Evolutionary conservation across 2,797 vertebrate genomes (phyloP).

Genomic region (Dallia pectoralis): DNA sequence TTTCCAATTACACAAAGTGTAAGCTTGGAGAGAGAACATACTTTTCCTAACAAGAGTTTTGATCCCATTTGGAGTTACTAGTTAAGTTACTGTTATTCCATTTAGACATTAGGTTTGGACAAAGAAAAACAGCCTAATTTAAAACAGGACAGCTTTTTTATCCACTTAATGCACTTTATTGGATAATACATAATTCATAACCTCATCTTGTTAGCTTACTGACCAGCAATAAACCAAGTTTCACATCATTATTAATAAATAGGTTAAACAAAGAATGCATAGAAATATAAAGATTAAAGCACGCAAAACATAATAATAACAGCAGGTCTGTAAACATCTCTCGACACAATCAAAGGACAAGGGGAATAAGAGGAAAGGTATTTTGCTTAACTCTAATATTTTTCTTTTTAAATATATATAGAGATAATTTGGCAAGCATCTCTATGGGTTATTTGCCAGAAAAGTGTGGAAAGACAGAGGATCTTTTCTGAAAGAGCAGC

Average conservation of each 20-base stretch:
- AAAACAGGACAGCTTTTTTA: neutral
- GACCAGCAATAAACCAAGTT: constrained; percentile 62
- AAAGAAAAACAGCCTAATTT: constrained; percentile 2
- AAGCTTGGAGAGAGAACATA: too few relatives aligned
- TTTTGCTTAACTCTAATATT: neutral
- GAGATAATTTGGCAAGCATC: too few relatives aligned
- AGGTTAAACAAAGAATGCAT: constrained; percentile 12
- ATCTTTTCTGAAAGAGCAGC: too few relatives aligned
- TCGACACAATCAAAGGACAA: constrained; percentile 34
- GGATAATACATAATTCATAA: constrained; percentile 18
- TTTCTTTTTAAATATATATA: constrained; percentile 10
- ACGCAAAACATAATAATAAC: neutral
- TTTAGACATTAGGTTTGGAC: neutral
- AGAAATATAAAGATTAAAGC: constrained; percentile 8
- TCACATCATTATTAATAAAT: constrained; percentile 1
- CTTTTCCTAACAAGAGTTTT: neutral
- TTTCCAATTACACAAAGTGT: too few relatives aligned
- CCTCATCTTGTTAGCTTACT: constrained; percentile 46
- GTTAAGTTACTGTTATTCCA: neutral
- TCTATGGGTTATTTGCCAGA: too few relatives aligned
- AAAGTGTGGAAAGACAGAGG: too few relatives aligned
- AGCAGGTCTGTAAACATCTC: constrained; percentile 28
- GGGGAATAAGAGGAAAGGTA: neutral
- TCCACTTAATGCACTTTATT: neutral
- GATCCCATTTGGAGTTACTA: neutral